These are phyloP conservation scores for Falco peregrinus DNA, from an alignment of 2,797 vertebrate species.

Conservation along the genomic window DNA sequence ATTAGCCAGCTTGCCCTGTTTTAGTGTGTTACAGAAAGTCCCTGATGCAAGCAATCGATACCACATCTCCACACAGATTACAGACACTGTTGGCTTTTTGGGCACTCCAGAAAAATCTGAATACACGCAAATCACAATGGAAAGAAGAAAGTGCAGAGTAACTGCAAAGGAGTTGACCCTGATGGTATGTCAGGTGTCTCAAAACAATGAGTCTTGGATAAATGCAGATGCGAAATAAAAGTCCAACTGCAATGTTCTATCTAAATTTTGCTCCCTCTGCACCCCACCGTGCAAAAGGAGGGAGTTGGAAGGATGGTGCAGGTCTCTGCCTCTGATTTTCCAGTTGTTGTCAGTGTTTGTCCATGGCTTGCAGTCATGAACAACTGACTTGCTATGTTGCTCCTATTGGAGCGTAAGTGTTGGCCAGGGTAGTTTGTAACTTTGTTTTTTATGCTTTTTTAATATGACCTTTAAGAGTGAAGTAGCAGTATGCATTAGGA, in stretches of 20 bases:
- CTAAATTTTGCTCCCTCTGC: background rate
- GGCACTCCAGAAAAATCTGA: background rate
- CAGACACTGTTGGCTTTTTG: fast-evolving
- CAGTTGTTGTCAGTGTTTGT: background rate
- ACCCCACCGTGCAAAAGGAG: background rate
- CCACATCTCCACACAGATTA: background rate
- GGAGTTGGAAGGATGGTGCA: background rate
- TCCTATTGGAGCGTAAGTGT: fast-evolving
- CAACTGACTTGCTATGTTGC: background rate
- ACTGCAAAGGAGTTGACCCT: background rate
- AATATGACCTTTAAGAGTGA: background rate
- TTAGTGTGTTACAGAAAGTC: background rate
- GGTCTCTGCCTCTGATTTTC: background rate
- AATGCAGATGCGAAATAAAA: background rate
- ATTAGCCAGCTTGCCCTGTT: background rate
- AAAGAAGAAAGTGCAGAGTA: background rate
- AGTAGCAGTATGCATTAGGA: background rate
- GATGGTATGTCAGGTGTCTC: background rate
- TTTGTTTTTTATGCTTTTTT: background rate
- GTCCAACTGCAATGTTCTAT: fast-evolving
- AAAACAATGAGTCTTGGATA: background rate
- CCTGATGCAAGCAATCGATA: background rate
- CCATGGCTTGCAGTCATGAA: background rate
- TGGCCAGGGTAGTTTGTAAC: background rate
- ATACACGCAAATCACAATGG: background rate